These are phyloP conservation scores for Stenotaenia linearis DNA, from an alignment of 2,888 invertebrate genomes.

Conservation along the genomic window DNA sequence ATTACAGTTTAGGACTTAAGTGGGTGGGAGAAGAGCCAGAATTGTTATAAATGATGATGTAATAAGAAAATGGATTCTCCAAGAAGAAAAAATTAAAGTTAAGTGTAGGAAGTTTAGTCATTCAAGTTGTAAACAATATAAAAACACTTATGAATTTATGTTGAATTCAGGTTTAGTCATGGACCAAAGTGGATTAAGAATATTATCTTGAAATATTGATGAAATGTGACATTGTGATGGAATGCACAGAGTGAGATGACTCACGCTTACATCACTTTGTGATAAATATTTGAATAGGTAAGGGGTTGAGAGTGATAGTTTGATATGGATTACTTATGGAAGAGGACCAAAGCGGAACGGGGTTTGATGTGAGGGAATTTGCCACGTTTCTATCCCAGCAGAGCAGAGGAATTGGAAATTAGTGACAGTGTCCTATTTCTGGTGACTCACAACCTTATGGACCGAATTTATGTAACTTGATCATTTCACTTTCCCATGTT, in stretches of 20 bases:
- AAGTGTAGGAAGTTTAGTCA: not conserved
- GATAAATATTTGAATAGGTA: constrained; percentile 20
- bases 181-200: not conserved
- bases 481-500: not conserved
- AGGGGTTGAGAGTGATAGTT: not conserved
- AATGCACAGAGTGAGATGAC: not conserved
- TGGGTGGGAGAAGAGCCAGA: not conserved
- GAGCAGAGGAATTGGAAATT: constrained; percentile 1
- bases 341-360: not conserved
- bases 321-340: not conserved
- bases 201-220: constrained; percentile 5
- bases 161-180: not conserved
- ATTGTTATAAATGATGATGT: not conserved
- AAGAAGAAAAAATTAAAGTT: not conserved
- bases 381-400: not conserved
- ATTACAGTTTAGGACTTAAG: not conserved
- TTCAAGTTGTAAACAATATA: not conserved
- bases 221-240: constrained; percentile 7
- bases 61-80: not conserved
- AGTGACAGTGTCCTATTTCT: constrained; percentile 14
- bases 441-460: constrained; percentile 12
- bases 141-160: not conserved
- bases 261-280: not conserved
- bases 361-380: constrained; percentile 11
- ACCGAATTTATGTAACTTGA: constrained; percentile 12